These are phyloP conservation scores for Xanthorhoe designata DNA, from an alignment of 2,888 invertebrate species.

Conservation along the genomic window DNA sequence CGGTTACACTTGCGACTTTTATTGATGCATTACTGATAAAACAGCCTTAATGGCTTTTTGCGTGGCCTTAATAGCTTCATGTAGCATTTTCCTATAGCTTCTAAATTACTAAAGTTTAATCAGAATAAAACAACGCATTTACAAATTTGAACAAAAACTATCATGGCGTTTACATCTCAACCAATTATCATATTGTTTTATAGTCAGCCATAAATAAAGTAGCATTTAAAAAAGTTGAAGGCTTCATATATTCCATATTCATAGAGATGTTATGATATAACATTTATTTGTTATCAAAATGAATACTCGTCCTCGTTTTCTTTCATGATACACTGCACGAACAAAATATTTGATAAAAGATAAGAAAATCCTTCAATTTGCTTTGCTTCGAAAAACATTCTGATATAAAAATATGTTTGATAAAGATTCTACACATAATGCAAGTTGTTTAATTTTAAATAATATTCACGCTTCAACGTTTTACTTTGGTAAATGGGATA, in stretches of 20 bases:
- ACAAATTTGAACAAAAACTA: neutral
- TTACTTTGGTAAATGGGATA: too few relatives aligned
- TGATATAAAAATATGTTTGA: neutral
- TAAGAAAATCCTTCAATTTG: slow-evolving; percentile 3
- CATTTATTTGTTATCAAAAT: neutral
- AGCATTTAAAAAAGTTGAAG: neutral
- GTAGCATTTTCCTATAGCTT: slow-evolving; percentile 68
- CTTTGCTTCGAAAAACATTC: neutral
- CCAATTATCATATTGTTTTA: neutral
- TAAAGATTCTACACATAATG: neutral
- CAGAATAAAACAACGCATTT: neutral
- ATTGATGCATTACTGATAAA: slow-evolving; percentile 85
- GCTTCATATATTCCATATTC: neutral
- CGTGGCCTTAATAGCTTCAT: slow-evolving; percentile 79
- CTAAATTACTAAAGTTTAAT: slow-evolving; percentile 42
- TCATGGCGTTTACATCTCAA: neutral
- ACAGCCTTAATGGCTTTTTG: slow-evolving; percentile 81
- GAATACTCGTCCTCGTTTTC: neutral
- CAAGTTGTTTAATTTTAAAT: neutral
- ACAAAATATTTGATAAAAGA: neutral
- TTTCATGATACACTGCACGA: neutral
- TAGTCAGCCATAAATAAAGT: neutral
- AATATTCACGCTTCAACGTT: neutral
- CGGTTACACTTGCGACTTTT: slow-evolving; percentile 84
- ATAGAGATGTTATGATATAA: neutral